A percentile compares a stretch with the other conserved stretches of the same genome.
Evolutionary conservation across 1,140 invertebrate species (phyloP).

Genomic region (Tetranychus cinnabarinus): DNA sequence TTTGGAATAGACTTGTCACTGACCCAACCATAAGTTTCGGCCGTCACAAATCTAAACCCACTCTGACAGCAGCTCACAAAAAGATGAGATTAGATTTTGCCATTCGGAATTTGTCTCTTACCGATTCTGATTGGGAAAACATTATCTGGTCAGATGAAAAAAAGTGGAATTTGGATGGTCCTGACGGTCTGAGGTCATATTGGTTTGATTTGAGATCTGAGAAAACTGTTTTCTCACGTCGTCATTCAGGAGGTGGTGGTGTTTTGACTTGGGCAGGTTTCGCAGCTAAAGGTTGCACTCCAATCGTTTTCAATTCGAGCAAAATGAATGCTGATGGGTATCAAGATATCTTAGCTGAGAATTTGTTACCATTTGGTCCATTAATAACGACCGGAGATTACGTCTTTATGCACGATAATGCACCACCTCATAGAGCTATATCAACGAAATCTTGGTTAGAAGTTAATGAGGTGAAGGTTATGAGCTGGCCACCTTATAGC

Average conservation of each 20-base stretch:
- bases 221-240: not conserved
- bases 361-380: not conserved
- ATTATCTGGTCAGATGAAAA: constrained; percentile 9
- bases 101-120: not conserved
- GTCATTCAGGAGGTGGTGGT: constrained; percentile 7
- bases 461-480: constrained; percentile 11
- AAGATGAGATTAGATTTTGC: not conserved
- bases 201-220: constrained; percentile 4
- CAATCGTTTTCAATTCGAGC: not conserved
- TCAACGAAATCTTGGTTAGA: constrained; percentile 14
- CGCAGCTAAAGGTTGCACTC: not conserved
- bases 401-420: constrained; percentile 19
- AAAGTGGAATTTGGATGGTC: constrained; percentile 12
- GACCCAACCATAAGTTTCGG: not conserved
- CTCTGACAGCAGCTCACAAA: not conserved
- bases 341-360: not conserved
- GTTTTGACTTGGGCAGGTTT: constrained; percentile 2
- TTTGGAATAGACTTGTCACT: not conserved
- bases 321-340: not conserved
- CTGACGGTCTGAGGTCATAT: constrained; percentile 6
- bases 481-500: constrained; percentile 19
- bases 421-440: constrained; percentile 17
- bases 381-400: not conserved
- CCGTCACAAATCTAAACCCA: not conserved
- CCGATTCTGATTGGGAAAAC: not conserved